Conservation (phyloP, 2,888 invertebrate genomes). For the Meloe dianella region DNA sequence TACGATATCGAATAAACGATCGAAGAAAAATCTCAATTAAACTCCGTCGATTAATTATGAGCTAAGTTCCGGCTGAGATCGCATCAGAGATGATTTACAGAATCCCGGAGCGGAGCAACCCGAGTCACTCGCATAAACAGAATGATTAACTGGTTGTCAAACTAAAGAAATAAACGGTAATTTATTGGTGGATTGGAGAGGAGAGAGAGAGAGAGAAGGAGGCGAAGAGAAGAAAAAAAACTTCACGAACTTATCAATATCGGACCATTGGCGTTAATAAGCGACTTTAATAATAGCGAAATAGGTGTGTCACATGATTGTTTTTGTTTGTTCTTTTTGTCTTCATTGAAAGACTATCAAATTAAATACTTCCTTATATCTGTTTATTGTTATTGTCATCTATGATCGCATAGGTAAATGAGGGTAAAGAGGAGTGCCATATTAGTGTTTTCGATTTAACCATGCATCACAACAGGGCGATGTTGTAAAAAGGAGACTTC, state of each 20-base stretch:
- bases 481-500: slow-evolving; percentile 56
- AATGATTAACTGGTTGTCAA: slow-evolving; percentile 59
- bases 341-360: neutral
- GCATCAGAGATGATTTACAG: slow-evolving; percentile 56
- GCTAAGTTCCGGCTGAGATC: slow-evolving; percentile 55
- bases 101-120: slow-evolving; percentile 51
- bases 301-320: neutral
- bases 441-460: slow-evolving; percentile 49
- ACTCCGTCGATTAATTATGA: slow-evolving; percentile 58
- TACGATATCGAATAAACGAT: slow-evolving; percentile 54
- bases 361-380: neutral
- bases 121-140: slow-evolving; percentile 59
- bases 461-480: slow-evolving; percentile 55
- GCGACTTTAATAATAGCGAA: slow-evolving; percentile 58
- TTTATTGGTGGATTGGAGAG: slow-evolving; percentile 56
- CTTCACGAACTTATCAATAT: slow-evolving; percentile 60
- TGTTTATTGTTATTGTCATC: neutral
- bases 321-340: neutral
- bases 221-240: slow-evolving; percentile 48
- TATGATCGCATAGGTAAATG: slow-evolving; percentile 22
- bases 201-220: too few species aligned
- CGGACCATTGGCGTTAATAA: slow-evolving; percentile 56
- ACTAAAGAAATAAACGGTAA: slow-evolving; percentile 59
- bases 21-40: slow-evolving; percentile 59
- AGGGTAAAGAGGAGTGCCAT: slow-evolving; percentile 33